Evolutionary conservation across 2,888 invertebrate species (phyloP).

Genomic region (Drosophila mettleri): DNA sequence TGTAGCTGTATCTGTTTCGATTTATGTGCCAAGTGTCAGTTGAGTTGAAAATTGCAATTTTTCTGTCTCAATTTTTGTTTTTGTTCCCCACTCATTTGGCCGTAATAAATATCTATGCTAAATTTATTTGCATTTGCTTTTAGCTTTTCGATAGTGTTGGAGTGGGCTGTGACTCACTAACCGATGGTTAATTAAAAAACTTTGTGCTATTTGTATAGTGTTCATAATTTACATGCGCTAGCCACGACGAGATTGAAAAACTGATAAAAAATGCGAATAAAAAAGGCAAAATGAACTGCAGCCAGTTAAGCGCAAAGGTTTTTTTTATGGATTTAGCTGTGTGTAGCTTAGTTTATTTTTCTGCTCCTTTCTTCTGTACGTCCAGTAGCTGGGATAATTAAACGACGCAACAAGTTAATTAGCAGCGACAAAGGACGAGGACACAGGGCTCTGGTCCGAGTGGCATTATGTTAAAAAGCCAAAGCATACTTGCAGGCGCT

Average conservation of each 20-base stretch:
- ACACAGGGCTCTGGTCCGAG: conserved; percentile 39
- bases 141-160: conserved; percentile 45
- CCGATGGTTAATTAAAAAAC: conserved; percentile 75
- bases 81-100: conserved; percentile 10
- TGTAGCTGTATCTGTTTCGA: conserved; percentile 53
- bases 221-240: conserved; percentile 67
- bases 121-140: conserved; percentile 67
- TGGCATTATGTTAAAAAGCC: conserved; percentile 51
- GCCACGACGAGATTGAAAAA: conserved; percentile 40
- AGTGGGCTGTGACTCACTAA: conserved; percentile 37
- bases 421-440: conserved; percentile 54
- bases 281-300: conserved; percentile 11
- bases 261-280: conserved; percentile 25
- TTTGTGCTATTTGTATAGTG: conserved; percentile 74
- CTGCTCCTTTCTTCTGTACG: conserved; percentile 4
- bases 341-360: conserved; percentile 3
- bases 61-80: conserved; percentile 2
- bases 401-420: conserved; percentile 79
- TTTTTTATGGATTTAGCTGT: conserved; percentile 29
- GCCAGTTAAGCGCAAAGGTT: conserved; percentile 57
- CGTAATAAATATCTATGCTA: conserved; percentile 59
- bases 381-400: conserved; percentile 63
- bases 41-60: conserved; percentile 56
- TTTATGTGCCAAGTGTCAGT: conserved; percentile 74
- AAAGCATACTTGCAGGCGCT: conserved; percentile 58